Conservation (phyloP, 2,888 invertebrate genomes). For the Cetonia aurata region DNA sequence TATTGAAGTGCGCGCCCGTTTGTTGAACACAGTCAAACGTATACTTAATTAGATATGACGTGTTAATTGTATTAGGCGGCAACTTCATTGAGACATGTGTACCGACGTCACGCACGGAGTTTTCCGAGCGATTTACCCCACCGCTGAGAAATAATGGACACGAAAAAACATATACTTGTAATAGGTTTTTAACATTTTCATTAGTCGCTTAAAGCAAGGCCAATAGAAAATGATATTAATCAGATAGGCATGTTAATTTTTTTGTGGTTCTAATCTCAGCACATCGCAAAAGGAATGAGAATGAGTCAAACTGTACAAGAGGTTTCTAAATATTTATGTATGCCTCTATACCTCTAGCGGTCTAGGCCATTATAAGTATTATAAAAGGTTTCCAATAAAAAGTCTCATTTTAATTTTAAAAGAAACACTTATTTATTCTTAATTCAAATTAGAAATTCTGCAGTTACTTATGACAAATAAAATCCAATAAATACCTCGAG, state of each 20-base stretch:
- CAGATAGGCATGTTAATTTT: conserved; percentile 7
- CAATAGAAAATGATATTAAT: conserved; percentile 16
- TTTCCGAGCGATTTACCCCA: conserved; percentile 12
- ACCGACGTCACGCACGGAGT: conserved; percentile 32
- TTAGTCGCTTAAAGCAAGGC: conserved; percentile 4
- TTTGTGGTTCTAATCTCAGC: conserved; percentile 4
- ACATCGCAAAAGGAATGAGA: background rate
- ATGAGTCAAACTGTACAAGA: too few relatives aligned
- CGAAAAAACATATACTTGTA: conserved; percentile 13
- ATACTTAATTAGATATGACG: conserved; percentile 51
- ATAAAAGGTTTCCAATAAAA: too few relatives aligned
- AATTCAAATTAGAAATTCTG: too few relatives aligned
- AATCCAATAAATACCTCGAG: too few relatives aligned
- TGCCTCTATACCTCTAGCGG: too few relatives aligned
- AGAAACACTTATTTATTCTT: too few relatives aligned
- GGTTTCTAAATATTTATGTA: too few relatives aligned
- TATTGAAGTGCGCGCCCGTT: conserved; percentile 37
- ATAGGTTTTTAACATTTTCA: conserved; percentile 25
- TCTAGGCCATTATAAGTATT: too few relatives aligned
- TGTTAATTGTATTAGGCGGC: conserved; percentile 49
- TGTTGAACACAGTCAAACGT: conserved; percentile 37
- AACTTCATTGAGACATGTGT: conserved; percentile 42
- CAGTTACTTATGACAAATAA: too few relatives aligned
- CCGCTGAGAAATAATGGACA: conserved; percentile 17
- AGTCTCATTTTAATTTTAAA: too few relatives aligned